Evolutionary conservation across 2,113 vertebrate species (phyloP), one percentile per base, ranked within the genome.

Genomic region (Corythaeola cristata): DNA sequence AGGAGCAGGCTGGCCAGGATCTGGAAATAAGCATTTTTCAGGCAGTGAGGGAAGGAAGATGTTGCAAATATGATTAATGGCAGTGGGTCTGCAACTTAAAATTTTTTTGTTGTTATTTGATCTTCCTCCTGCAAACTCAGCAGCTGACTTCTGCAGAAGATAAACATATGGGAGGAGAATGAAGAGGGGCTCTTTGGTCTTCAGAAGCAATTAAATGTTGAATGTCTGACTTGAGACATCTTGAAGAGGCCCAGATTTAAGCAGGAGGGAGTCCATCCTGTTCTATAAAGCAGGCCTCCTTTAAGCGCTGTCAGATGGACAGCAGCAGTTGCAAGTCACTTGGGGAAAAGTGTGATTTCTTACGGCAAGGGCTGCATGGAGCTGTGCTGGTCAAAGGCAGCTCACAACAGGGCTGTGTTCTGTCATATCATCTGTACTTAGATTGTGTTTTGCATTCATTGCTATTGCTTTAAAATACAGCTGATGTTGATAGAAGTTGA

Each of bases 121-220:
- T 97, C 78, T 91, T 95, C 95, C 62, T 96, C 39, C 76, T 94
- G 95, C 94, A 89, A 95, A 74, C 89, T 95, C 92, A 93, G 94
- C 95, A 86, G 89, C 85, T 94, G 93, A 93, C 85, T 96, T 94
- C 55, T 93, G 75, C 83, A 89, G 85, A 93, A 91, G 85, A 97
- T 95, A 96, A 91, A 87, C 93, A 97, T 78, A 93, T 96, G 96
- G 95, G 77, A 89, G 89, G 91, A 88, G 72, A 82, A 88, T 44
- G 32, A 33, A 89, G 53, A 90, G 76, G 32, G 80, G 50, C 53
- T 78, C 83, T 95, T 92, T 93, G 94, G 95, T 92, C 90, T 97
- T 97, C 90, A 86, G 73, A 96, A 89, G 96, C 69, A 92, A 93
- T 95, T 93, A 93, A 58, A 78, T 49, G 52, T 91, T 85, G 33